A percentile compares a stretch with the other conserved stretches of the same genome.
These are phyloP conservation scores for Barnardius zonarius DNA, from an alignment of 2,113 vertebrate genomes.

Conservation along the genomic window DNA sequence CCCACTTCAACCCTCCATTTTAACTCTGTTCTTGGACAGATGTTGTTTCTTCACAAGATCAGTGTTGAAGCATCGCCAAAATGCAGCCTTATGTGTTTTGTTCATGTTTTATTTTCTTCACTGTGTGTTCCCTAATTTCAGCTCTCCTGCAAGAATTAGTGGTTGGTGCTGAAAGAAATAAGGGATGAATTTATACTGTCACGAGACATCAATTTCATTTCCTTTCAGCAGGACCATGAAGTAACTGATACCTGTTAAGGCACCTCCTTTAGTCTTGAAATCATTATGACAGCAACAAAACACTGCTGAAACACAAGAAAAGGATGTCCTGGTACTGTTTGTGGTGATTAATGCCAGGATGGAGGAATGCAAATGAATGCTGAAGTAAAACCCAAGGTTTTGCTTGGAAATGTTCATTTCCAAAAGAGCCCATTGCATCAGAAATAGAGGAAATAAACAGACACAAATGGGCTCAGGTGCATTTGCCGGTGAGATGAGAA, in stretches of 20 bases:
- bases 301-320: not conserved
- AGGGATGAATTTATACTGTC: not conserved
- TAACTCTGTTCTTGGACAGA: not conserved
- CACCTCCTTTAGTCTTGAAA: not conserved
- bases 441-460: not conserved
- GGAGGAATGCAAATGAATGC: not conserved
- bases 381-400: not conserved
- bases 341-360: not conserved
- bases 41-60: not conserved
- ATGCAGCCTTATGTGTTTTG: not conserved
- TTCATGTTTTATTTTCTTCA: not conserved
- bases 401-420: not conserved
- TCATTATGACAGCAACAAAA: not conserved
- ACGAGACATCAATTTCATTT: not conserved
- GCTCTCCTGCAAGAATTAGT: not conserved
- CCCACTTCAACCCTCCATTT: not conserved
- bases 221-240: not conserved
- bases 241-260: not conserved
- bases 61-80: not conserved
- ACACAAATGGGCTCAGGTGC: not conserved
- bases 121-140: not conserved
- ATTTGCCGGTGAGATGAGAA: not conserved
- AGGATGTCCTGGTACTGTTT: not conserved
- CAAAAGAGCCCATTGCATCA: not conserved
- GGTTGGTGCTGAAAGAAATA: not conserved